phyloP scores from a whole-genome alignment of 2,797 vertebrate species.

The Sebastes matsubarae region DNA sequence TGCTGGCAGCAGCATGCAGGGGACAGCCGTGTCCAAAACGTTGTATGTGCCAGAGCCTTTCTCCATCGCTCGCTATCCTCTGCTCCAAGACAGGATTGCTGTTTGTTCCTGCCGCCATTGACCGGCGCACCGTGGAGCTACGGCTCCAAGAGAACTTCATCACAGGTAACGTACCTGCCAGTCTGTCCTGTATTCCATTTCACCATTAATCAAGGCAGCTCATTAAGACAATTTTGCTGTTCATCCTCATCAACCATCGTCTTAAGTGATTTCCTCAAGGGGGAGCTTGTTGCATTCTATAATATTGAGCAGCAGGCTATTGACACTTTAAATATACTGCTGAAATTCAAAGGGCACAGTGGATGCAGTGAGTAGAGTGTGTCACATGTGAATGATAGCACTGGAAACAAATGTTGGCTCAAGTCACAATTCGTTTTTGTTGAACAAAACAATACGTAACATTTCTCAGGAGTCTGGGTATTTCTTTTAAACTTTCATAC shows the following conservation, averaged over 20 bases:
- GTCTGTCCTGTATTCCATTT: not conserved
- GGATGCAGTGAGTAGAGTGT: not conserved
- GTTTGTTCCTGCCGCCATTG: conserved; percentile 89
- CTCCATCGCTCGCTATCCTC: conserved; percentile 90
- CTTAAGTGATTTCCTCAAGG: not conserved
- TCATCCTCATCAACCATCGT: not conserved
- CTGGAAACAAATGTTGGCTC: conserved; percentile 1
- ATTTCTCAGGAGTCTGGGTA: not conserved
- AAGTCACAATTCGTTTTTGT: not conserved
- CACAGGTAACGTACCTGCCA: conserved; percentile 66
- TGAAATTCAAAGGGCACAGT: not conserved
- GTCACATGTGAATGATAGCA: not conserved
- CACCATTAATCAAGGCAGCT: not conserved
- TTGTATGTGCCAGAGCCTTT: conserved; percentile 91
- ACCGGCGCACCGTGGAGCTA: conserved; percentile 89
- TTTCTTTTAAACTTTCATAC: conserved; percentile 2
- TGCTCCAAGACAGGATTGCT: conserved; percentile 91
- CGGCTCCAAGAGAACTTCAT: conserved; percentile 92
- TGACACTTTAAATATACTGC: not conserved
- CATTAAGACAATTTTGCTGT: not conserved
- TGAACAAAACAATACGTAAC: not conserved
- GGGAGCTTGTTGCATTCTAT: not conserved
- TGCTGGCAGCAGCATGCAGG: conserved; percentile 83
- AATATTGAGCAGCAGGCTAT: not conserved
- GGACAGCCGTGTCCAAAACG: conserved; percentile 90